phyloP scores from a whole-genome alignment of 2,888 invertebrate species.

The Lithodes maja region DNA sequence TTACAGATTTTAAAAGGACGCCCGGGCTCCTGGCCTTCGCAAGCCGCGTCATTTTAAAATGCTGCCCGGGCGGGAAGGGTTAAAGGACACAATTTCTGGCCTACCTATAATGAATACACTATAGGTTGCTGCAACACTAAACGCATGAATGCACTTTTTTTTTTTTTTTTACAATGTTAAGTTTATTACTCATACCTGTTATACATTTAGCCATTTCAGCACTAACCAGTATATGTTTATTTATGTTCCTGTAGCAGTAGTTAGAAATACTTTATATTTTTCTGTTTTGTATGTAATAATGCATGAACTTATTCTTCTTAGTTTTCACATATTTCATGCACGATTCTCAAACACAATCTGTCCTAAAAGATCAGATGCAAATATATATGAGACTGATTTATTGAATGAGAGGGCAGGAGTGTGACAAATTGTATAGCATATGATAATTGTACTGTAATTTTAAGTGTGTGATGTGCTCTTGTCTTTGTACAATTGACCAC shows the following conservation, averaged over 20 bases:
- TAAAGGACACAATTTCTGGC: no score
- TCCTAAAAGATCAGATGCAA: background rate
- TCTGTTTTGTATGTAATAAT: background rate
- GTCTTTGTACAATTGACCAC: background rate
- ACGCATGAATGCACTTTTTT: no score
- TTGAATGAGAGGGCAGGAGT: background rate
- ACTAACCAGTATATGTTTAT: background rate
- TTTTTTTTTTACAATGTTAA: no score
- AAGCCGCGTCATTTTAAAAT: no score
- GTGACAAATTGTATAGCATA: background rate
- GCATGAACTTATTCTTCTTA: background rate
- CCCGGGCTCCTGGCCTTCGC: no score
- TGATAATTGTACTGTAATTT: background rate
- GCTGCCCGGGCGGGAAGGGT: no score
- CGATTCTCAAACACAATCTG: background rate
- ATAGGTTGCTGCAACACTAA: no score
- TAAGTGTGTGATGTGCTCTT: slow-evolving; percentile 2
- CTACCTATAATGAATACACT: no score
- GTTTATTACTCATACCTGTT: no score
- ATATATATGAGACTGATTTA: background rate
- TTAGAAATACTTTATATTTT: background rate
- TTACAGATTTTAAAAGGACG: no score
- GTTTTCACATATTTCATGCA: background rate
- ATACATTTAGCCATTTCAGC: no score
- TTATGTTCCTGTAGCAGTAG: background rate